Conservation (phyloP, 2,888 invertebrate genomes). For the Eristalis pertinax region DNA sequence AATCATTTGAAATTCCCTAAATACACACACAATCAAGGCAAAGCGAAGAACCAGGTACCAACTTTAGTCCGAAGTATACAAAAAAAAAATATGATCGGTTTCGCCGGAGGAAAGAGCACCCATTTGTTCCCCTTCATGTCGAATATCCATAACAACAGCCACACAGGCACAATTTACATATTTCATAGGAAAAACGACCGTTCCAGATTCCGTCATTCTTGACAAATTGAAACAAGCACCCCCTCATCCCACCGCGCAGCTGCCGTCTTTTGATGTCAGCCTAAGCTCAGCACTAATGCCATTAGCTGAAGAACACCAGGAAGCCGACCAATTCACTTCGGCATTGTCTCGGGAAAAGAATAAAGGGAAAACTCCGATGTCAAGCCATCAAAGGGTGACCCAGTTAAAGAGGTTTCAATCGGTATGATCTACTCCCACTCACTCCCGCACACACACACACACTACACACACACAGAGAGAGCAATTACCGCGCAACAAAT, state of each 20-base stretch:
- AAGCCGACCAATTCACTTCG: background rate
- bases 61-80: no score
- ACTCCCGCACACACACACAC: background rate
- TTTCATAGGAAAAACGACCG: no score
- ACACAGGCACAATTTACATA: no score
- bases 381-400: constrained; percentile 16
- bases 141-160: no score
- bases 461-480: background rate
- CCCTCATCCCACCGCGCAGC: background rate
- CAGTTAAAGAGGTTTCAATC: background rate
- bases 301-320: background rate
- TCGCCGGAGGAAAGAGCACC: no score
- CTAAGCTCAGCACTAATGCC: background rate
- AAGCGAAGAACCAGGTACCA: no score
- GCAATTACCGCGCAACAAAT: constrained; percentile 36
- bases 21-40: no score
- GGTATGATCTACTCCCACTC: background rate
- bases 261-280: background rate
- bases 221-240: background rate
- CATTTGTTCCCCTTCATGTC: no score
- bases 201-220: background rate
- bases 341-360: background rate
- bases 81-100: no score
- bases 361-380: background rate
- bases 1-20: no score